Evolutionary conservation across 2,797 vertebrate genomes (phyloP), one percentile per base, ranked within the genome.

Genomic region (Glossophaga mutica): DNA sequence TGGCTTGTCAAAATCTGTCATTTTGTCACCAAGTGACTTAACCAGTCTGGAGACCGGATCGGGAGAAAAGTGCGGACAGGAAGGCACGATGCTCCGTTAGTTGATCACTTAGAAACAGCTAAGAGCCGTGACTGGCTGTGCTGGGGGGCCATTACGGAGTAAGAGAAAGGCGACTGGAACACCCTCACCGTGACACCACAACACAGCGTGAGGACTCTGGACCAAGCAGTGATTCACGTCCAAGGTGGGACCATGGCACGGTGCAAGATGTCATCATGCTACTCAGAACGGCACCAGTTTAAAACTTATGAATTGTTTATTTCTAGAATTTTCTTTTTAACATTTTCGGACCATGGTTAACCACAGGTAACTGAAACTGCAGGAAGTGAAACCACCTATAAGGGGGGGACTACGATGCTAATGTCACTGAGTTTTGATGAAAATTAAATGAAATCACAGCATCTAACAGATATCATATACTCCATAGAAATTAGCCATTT

Each of bases 131-230:
- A 10, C 67, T 37, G n/a, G 8, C 19, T 22, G 74, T 2, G 44
- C 29, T 77, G 14, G 21, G 74, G 46, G 46, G 46, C 32, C 74
- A 12, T 34, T 14, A 8, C 16, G 50, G n/a, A 77, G 74, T 22
- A 11, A 50, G 34, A 22, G 34, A 34, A 50, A 19, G 46, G 74
- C 22, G 18, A 14, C 46, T 50, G n/a, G 62, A 18, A n/a, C 62
- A 7, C 32, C n/a, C 0, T 15, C 16, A 18, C 73, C 5, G 16
- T 3, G 32, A 50, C 3, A 7, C 10, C 42, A 0, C 32, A 32
- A 1, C 6, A 21, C 32, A 3, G 2, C 10, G 1, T 77, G 74
- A 48, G 19, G 32, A 50, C 10, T 7, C 74, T 77, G 46, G 74
- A n/a, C 29, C 34, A n/a, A 44, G 5, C 9, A 9, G 5, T 21